These are phyloP conservation scores for Sarcophaga subvicina DNA, from an alignment of 2,888 invertebrate species.

Conservation along the genomic window DNA sequence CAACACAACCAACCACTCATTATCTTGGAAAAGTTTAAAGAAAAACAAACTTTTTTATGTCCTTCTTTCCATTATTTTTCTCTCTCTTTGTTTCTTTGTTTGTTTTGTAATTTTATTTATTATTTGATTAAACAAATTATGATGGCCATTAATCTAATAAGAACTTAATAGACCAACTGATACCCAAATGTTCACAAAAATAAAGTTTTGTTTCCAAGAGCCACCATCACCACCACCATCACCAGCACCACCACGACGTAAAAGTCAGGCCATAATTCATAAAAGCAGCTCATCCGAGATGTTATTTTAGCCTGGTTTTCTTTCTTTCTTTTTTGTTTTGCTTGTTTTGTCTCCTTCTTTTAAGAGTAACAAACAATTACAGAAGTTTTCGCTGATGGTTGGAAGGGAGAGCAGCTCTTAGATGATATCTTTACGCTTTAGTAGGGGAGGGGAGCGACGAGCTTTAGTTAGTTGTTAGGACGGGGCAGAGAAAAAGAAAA, in stretches of 20 bases:
- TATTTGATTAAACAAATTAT: slow-evolving; percentile 64
- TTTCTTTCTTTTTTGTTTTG: not conserved
- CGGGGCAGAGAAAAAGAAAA: not conserved
- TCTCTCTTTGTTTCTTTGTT: not conserved
- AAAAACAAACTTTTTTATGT: not conserved
- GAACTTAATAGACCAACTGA: slow-evolving; percentile 51
- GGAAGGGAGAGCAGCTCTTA: too few relatives aligned
- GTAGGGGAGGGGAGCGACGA: too few relatives aligned
- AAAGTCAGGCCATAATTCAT: slow-evolving; percentile 25
- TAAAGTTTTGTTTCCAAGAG: slow-evolving; percentile 17
- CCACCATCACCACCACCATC: not conserved
- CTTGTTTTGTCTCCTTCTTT: not conserved
- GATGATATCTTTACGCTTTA: too few relatives aligned
- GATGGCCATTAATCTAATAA: slow-evolving; percentile 57
- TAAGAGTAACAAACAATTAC: slow-evolving; percentile 36
- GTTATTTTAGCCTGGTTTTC: not conserved
- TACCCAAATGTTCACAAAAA: slow-evolving; percentile 4
- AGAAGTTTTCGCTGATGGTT: slow-evolving; percentile 16
- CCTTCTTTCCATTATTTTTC: slow-evolving; percentile 1
- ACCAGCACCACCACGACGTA: not conserved
- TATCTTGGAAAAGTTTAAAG: too few relatives aligned
- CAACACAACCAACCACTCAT: too few relatives aligned
- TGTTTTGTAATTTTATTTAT: slow-evolving; percentile 22
- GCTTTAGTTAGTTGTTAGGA: too few relatives aligned
- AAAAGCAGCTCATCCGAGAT: not conserved